Conservation (phyloP, 1,140 invertebrate species). For the Drosophila bocki region DNA sequence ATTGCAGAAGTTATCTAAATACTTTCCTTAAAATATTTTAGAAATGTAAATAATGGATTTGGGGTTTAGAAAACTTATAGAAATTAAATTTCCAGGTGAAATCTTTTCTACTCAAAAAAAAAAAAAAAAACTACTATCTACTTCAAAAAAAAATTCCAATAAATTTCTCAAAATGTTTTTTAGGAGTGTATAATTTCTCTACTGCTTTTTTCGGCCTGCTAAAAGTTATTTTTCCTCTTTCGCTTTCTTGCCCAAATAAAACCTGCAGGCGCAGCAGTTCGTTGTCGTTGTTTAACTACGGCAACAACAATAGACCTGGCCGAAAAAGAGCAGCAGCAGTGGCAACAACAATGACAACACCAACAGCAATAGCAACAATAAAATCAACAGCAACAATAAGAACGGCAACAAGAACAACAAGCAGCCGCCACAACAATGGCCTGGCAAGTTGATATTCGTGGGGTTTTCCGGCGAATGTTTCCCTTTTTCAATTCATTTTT, state of each 20-base stretch:
- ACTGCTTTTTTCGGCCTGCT: conserved; percentile 40
- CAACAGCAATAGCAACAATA: conserved; percentile 23
- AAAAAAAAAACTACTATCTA: no score
- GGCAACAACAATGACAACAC: conserved; percentile 29
- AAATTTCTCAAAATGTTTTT: background rate
- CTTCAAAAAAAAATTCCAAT: no score
- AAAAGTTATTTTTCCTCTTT: conserved; percentile 60
- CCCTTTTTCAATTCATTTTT: conserved; percentile 27
- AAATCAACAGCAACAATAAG: conserved; percentile 15
- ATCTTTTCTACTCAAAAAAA: no score
- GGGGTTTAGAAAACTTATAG: no score
- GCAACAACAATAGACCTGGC: conserved; percentile 36
- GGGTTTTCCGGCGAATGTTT: conserved; percentile 51
- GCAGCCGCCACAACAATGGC: conserved; percentile 43
- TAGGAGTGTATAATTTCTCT: conserved; percentile 56
- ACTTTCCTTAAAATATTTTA: no score
- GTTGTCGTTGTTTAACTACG: conserved; percentile 28
- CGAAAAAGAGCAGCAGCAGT: conserved; percentile 47
- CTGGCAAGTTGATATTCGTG: conserved; percentile 62
- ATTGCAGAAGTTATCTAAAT: no score
- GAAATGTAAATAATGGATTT: no score
- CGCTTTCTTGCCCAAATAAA: conserved; percentile 60
- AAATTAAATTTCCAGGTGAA: no score
- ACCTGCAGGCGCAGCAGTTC: conserved; percentile 74
- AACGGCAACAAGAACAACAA: conserved; percentile 17